Evolutionary conservation across 2,888 invertebrate species (phyloP).

Genomic region (Nasonovia ribisnigri): DNA sequence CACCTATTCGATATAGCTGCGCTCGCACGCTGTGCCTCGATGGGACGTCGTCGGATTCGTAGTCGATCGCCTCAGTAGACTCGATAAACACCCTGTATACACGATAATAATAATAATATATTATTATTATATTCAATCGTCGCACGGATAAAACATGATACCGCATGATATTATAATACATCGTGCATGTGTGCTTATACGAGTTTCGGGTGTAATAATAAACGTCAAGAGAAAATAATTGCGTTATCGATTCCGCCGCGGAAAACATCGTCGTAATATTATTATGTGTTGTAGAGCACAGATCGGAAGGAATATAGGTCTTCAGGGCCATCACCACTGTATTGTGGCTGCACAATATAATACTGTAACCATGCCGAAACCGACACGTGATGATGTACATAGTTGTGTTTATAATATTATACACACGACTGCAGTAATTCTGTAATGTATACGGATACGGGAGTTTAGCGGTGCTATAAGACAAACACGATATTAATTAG

Average conservation of each 20-base stretch:
- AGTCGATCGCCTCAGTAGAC: background rate
- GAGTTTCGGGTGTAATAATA: background rate
- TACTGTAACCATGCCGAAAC: background rate
- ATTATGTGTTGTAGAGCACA: background rate
- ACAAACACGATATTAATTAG: slow-evolving; percentile 6
- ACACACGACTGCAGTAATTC: background rate
- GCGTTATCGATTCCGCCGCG: background rate
- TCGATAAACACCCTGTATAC: background rate
- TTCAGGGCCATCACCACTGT: background rate
- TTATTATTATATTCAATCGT: background rate
- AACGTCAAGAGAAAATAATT: background rate
- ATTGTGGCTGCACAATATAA: background rate
- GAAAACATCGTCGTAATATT: background rate
- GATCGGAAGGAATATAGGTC: background rate
- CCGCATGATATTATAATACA: background rate
- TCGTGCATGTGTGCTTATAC: background rate
- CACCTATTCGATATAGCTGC: background rate
- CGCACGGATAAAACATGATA: background rate
- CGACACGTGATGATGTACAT: background rate
- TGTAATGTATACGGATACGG: background rate
- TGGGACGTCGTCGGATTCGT: slow-evolving; percentile 8
- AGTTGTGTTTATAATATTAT: background rate
- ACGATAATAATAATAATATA: background rate
- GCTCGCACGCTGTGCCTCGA: slow-evolving; percentile 15
- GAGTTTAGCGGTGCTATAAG: slow-evolving; percentile 5